phyloP scores from a whole-genome alignment of 2,888 invertebrate species.

The Eupithecia abbreviata region DNA sequence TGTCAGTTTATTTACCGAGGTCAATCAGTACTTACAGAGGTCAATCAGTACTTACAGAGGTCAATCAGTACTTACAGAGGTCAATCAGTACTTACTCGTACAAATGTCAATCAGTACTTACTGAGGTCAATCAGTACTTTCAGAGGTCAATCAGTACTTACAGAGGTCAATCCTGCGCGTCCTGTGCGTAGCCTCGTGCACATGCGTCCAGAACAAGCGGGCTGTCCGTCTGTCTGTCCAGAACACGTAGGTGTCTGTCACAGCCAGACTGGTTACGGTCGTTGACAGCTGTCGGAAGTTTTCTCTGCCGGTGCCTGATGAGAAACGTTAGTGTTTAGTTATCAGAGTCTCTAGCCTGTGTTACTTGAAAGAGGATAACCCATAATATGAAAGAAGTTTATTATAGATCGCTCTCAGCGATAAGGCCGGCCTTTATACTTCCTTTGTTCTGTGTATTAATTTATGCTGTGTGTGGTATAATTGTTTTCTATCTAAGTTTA shows the following conservation, averaged over 20 bases:
- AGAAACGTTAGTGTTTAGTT: background rate
- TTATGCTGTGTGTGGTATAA: too few relatives aligned
- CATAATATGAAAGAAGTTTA: too few relatives aligned
- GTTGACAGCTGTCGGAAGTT: constrained; percentile 72
- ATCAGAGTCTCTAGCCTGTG: background rate
- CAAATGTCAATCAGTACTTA: too few relatives aligned
- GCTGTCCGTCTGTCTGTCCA: constrained; percentile 86
- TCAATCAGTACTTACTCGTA: constrained; percentile 54
- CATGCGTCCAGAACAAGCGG: constrained; percentile 82
- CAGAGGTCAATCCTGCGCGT: constrained; percentile 67
- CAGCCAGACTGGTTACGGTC: constrained; percentile 83
- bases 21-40: too few relatives aligned
- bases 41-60: constrained; percentile 55
- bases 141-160: constrained; percentile 45
- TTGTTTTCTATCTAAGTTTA: too few relatives aligned
- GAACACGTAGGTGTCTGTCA: constrained; percentile 86
- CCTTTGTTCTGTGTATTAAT: too few relatives aligned
- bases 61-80: constrained; percentile 55
- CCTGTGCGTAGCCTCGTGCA: constrained; percentile 60
- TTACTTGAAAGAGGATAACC: too few relatives aligned
- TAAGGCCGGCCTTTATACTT: too few relatives aligned
- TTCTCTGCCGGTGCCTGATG: constrained; percentile 75
- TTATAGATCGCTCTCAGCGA: too few relatives aligned
- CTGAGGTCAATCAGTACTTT: too few relatives aligned
- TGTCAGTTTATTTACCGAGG: too few relatives aligned